phyloP scores from a whole-genome alignment of 2,113 vertebrate genomes.

The Todiramphus chloris region DNA sequence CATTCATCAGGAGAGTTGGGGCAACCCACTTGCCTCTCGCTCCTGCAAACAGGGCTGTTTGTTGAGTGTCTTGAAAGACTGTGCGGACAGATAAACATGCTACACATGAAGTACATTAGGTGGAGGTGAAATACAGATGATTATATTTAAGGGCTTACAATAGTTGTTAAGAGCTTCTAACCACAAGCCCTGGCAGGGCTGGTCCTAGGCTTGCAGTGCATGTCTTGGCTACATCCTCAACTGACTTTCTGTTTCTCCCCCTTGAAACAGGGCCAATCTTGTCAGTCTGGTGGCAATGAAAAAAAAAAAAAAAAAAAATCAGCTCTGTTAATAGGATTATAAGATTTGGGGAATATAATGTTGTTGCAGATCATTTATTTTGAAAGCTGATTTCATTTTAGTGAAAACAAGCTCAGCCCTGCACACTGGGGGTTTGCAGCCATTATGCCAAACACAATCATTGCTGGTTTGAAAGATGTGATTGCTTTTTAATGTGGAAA shows the following conservation, averaged over 20 bases:
- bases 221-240: slow-evolving; percentile 64
- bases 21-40: background rate
- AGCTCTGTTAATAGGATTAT: slow-evolving; percentile 81
- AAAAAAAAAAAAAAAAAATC: background rate
- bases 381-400: slow-evolving; percentile 82
- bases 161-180: slow-evolving; percentile 84
- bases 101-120: slow-evolving; percentile 74
- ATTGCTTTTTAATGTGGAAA: slow-evolving; percentile 79
- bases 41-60: slow-evolving; percentile 60
- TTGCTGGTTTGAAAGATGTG: slow-evolving; percentile 77
- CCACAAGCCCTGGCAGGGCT: slow-evolving; percentile 68
- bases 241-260: slow-evolving; percentile 64
- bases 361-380: slow-evolving; percentile 81
- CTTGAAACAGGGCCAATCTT: slow-evolving; percentile 70
- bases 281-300: slow-evolving; percentile 68
- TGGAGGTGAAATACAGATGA: slow-evolving; percentile 76
- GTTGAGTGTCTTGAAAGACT: slow-evolving; percentile 53
- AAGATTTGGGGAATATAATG: slow-evolving; percentile 75
- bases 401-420: slow-evolving; percentile 77
- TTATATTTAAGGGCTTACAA: slow-evolving; percentile 82
- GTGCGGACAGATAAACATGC: slow-evolving; percentile 30
- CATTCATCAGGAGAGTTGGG: slow-evolving; percentile 45
- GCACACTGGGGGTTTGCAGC: slow-evolving; percentile 71
- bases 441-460: slow-evolving; percentile 82
- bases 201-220: slow-evolving; percentile 35